Evolutionary conservation across 2,888 invertebrate species (phyloP), one percentile per base, ranked within the genome.

Genomic region (Phania funesta): DNA sequence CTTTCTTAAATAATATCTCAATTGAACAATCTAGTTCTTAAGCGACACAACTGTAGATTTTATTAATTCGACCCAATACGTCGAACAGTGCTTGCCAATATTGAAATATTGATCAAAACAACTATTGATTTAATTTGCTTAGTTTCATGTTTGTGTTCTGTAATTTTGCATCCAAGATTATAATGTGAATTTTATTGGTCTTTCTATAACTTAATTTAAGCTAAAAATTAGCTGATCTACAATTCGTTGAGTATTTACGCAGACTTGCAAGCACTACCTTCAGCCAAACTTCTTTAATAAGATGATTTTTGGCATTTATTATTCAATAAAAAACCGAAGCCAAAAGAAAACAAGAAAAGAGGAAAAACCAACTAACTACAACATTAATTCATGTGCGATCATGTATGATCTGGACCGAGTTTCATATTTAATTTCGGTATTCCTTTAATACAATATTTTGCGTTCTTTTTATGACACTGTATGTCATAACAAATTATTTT

Each of bases 381-480:
- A 41, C 24, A 60, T 41, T 26, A 62, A 13, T 26, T 24, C 16
- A 0, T 38, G 44, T 50, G 24, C 41, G 29, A 44, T 68, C 44
- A 67, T 38, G 52, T 29, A 38, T 41, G 38, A 20, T 67, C 9
- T 18, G 13, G 26, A 22, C 38, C 1, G 18, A 18, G 11, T 8
- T 54, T 64, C n/a, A 4, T 20, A 29, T 65, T 58, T 52, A 13
- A 29, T 29, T 62, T 32, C n/a, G 22, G 26, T 20, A 26, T 13
- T 65, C 44, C 3, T 70, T 46, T 29, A n/a, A 13, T 41, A 13
- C 11, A 26, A 52, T 26, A 41, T 38, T 22, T 18, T 67, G 38
- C 24, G 0, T 44, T 16, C 9, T 24, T 65, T 13, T 67, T 58
- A 58, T 67, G 74, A 74, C 64, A 74, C 22, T 9, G 13, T 35